phyloP scores from a whole-genome alignment of 2,113 vertebrate genomes.

The Tetraodon nigroviridis region DNA sequence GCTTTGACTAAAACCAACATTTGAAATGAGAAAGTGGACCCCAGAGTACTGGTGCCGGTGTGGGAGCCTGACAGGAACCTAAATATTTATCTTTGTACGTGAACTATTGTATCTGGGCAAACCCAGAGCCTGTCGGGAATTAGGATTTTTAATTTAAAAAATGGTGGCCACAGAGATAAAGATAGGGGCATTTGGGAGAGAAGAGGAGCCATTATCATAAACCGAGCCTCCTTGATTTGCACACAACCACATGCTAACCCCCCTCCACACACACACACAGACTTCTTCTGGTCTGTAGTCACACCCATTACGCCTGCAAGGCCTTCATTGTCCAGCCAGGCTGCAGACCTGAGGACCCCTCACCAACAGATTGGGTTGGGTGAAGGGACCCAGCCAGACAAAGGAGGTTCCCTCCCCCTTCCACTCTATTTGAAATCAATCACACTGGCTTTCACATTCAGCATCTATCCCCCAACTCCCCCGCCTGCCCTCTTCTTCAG shows the following conservation, averaged over 20 bases:
- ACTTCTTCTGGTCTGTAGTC: slow-evolving; percentile 56
- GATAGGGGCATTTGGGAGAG: slow-evolving; percentile 55
- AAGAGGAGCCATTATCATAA: slow-evolving; percentile 71
- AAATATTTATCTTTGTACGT: too few relatives aligned
- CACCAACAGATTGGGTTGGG: slow-evolving; percentile 64
- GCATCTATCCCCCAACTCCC: not conserved
- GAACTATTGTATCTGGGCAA: too few relatives aligned
- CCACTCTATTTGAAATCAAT: slow-evolving; percentile 73
- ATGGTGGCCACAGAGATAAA: slow-evolving; percentile 52
- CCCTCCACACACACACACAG: slow-evolving; percentile 10
- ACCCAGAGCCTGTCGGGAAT: slow-evolving; percentile 44
- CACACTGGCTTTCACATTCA: slow-evolving; percentile 69
- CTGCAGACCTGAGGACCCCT: slow-evolving; percentile 60
- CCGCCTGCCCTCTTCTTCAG: slow-evolving; percentile 28
- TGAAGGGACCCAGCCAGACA: slow-evolving; percentile 71
- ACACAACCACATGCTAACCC: slow-evolving; percentile 66
- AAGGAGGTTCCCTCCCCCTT: slow-evolving; percentile 50
- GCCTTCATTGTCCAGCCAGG: slow-evolving; percentile 69
- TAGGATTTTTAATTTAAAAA: slow-evolving; percentile 76
- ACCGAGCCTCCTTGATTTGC: slow-evolving; percentile 78
- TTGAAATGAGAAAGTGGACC: not conserved
- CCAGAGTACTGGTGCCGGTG: not conserved
- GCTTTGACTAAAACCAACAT: not conserved
- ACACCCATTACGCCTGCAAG: slow-evolving; percentile 70
- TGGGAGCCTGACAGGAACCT: too few relatives aligned